Evolutionary conservation across 37 sponge, comb jelly and placozoan genomes (phyloP), one percentile per base, ranked within the genome.

Genomic region (Haliclona indistincta): DNA sequence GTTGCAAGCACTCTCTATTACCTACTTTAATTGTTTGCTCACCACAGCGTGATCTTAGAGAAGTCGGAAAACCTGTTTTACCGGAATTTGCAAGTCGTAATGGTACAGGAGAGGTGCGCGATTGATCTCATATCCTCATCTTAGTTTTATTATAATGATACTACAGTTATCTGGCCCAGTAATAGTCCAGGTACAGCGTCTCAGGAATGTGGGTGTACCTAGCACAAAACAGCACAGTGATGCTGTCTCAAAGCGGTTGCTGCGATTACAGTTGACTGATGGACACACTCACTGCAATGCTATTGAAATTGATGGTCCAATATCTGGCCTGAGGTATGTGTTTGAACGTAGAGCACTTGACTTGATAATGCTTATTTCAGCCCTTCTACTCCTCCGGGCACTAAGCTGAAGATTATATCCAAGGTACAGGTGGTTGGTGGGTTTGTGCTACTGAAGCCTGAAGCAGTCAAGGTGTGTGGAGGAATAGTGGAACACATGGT

Each of bases 181-280:
- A 36, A 81, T 92, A 30, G 54, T 92, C n/a, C 93, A 92, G 41
- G 35, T 92, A 26, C 88, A 87, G 63, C 83, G 58, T 39, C 42
- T 92, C 41, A 83, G 64, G 55, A 86, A 92, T 58, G 77, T 84
- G 17, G 83, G 85, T 2, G 45, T 69, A 36, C 71, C 88, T 0
- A 68, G 80, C 13, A 62, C 54, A 23, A 75, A 71, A 38, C 93
- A 92, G 73, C 65, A 80, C 30, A 53, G 47, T 38, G 41, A 54
- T 11, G 43, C 40, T 0, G 54, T 71, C 0, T 30, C 44, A 17
- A 77, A 44, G 40, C 51, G 88, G 49, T 65, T 92, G 30, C 68
- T 92, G 33, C 49, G 81, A 38, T 22, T 92, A 8, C 79, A 80
- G 7, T 68, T 92, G 42, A 87, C 93, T 13, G 93, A 92, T 79